These are phyloP conservation scores for Clarias macrocephalus DNA, from an alignment of 2,113 vertebrate genomes.

Conservation along the genomic window DNA sequence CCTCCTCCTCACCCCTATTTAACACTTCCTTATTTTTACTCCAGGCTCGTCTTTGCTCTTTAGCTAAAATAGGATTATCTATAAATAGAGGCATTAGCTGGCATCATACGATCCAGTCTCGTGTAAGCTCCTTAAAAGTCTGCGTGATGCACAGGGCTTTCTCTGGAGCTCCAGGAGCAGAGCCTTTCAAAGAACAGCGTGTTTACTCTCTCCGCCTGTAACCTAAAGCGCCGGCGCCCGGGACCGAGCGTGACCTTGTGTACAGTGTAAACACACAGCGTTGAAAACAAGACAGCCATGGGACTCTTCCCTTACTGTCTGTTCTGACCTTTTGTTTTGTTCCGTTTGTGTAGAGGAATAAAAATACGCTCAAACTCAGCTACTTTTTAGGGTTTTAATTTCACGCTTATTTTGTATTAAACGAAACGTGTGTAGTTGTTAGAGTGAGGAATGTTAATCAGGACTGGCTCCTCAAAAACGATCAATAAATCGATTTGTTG, in stretches of 20 bases:
- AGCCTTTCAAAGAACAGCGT: constrained; percentile 40
- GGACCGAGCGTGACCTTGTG: constrained; percentile 27
- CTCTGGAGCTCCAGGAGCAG: constrained; percentile 30
- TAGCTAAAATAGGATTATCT: constrained; percentile 72
- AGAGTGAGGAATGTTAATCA: background rate
- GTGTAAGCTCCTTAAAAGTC: constrained; percentile 66
- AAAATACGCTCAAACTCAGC: background rate
- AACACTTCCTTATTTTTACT: constrained; percentile 46
- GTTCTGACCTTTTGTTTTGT: background rate
- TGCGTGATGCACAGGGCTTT: constrained; percentile 49
- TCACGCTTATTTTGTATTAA: background rate
- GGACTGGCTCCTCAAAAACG: background rate
- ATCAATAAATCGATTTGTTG: background rate
- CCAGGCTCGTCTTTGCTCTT: constrained; percentile 64
- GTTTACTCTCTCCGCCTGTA: constrained; percentile 43
- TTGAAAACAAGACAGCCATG: background rate
- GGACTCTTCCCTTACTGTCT: background rate
- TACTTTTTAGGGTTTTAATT: background rate
- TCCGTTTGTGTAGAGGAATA: background rate
- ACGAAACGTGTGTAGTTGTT: background rate
- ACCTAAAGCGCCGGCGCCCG: background rate
- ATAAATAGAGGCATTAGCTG: constrained; percentile 73
- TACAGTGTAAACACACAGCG: constrained; percentile 23
- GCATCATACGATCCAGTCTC: constrained; percentile 61
- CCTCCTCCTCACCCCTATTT: background rate